A percentile compares a stretch with the other conserved stretches of the same genome.
These are phyloP conservation scores for Lasioglossum leucozonium DNA, from an alignment of 2,888 invertebrate species.

Conservation along the genomic window DNA sequence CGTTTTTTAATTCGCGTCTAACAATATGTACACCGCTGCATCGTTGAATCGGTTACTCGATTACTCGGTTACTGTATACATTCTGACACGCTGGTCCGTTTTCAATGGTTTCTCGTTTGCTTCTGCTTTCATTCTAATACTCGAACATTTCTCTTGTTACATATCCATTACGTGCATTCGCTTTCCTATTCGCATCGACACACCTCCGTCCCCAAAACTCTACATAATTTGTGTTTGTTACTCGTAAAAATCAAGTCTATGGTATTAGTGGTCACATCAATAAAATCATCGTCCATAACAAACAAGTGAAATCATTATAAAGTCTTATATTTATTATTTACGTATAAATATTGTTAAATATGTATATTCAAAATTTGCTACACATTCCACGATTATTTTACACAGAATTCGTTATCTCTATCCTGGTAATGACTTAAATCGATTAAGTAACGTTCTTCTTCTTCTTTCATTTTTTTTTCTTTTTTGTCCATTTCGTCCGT, in stretches of 20 bases:
- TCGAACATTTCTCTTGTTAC: constrained; percentile 59
- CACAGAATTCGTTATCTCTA: constrained; percentile 82
- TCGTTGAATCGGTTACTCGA: constrained; percentile 49
- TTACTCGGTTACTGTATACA: constrained; percentile 65
- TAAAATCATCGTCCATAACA: constrained; percentile 77
- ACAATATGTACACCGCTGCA: constrained; percentile 18
- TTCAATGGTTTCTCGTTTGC: neutral
- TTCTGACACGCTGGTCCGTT: constrained; percentile 66
- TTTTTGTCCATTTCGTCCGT: neutral
- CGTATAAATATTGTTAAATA: constrained; percentile 80
- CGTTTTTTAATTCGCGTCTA: constrained; percentile 19
- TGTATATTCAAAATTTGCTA: constrained; percentile 83
- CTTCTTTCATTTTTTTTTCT: neutral
- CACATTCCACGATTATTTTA: constrained; percentile 83
- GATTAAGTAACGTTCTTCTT: constrained; percentile 79
- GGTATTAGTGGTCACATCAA: constrained; percentile 76
- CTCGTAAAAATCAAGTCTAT: constrained; percentile 64
- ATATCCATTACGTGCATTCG: constrained; percentile 56
- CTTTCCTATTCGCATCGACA: constrained; percentile 37
- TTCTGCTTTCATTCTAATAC: constrained; percentile 20
- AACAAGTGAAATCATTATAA: constrained; percentile 74
- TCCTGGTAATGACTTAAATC: constrained; percentile 79
- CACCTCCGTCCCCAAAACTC: constrained; percentile 39
- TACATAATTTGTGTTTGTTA: constrained; percentile 29
- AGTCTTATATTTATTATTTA: constrained; percentile 80